A percentile compares a stretch with the other conserved stretches of the same genome.
phyloP scores from a whole-genome alignment of 2,797 vertebrate species.

The Crypturellus tataupa region DNA sequence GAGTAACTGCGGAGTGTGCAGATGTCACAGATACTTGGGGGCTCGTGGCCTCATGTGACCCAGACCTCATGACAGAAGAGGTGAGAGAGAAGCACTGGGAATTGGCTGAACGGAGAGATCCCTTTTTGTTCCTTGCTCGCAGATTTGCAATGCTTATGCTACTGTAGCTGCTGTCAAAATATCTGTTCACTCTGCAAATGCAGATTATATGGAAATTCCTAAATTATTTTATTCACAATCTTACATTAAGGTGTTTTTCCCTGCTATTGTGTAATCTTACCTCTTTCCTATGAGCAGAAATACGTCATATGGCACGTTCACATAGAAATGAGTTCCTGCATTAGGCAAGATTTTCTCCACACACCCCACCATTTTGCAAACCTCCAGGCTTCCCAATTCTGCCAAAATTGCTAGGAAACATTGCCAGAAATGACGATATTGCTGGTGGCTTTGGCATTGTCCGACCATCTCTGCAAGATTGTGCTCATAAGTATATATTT shows the following conservation, averaged over 20 bases:
- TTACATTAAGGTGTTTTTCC: neutral
- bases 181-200: neutral
- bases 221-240: neutral
- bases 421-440: neutral
- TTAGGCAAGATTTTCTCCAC: neutral
- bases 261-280: neutral
- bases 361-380: neutral
- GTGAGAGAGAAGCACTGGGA: neutral
- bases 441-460: neutral
- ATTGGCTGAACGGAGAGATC: neutral
- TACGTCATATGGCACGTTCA: neutral
- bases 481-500: neutral
- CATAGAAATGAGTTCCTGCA: neutral
- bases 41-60: accelerated
- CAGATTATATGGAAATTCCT: neutral
- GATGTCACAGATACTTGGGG: accelerated
- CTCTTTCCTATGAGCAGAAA: neutral
- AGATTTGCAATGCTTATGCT: neutral
- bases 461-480: neutral
- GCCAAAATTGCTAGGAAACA: neutral
- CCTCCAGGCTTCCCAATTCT: neutral
- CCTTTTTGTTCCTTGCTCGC: neutral
- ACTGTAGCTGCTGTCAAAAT: neutral
- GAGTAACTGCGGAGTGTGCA: accelerated
- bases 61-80: neutral